Evolutionary conservation across 2,888 invertebrate genomes (phyloP), one percentile per base, ranked within the genome.

Genomic region (Rhagophthalmus giganteus): DNA sequence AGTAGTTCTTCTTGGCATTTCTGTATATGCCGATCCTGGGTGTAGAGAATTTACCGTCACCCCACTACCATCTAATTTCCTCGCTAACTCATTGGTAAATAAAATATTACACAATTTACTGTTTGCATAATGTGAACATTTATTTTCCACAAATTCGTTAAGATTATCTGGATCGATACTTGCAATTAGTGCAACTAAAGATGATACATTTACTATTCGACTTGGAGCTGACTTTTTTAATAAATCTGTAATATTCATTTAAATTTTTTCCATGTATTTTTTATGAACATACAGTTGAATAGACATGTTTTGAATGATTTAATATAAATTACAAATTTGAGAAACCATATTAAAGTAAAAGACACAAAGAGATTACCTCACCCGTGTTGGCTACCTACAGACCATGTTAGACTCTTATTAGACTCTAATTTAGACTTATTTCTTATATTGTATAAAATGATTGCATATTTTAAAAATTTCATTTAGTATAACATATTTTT

Each of bases 11-110:
- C 20, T 20, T 3, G 4, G 4, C 7, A 71, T 62, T 10, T 68
- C 59, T 0, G 69, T 68, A 30, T 64, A 58, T 10, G 74, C 66
- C 24, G 66, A 51, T 12, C 74, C 74, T 12, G 74, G 74, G 62
- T 74, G 69, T 6, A 74, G 41, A 12, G 72, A 68, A 47, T 74
- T 73, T 4, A 66, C 66, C 7, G 70, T 71, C 0, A 74, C 67
- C 10, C 68, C 70, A 44, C 55, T 63, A 10, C 61, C 64, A 44
- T 63, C 60, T 5, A 74, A 54, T 41, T 60, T 59, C 46, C 67
- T 64, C 2, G 72, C 71, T 50, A 74, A 66, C 41, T 71, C 71
- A 42, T 66, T 69, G 2, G 72, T 70, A 13, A 70, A 25, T 8
- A 26, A 37, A 24, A 37, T 4, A 11, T 25, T 37, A n/a, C 37